A percentile compares a stretch with the other conserved stretches of the same genome.
phyloP scores from a whole-genome alignment of 2,888 invertebrate genomes.

The Caenorhabditis virilis region DNA sequence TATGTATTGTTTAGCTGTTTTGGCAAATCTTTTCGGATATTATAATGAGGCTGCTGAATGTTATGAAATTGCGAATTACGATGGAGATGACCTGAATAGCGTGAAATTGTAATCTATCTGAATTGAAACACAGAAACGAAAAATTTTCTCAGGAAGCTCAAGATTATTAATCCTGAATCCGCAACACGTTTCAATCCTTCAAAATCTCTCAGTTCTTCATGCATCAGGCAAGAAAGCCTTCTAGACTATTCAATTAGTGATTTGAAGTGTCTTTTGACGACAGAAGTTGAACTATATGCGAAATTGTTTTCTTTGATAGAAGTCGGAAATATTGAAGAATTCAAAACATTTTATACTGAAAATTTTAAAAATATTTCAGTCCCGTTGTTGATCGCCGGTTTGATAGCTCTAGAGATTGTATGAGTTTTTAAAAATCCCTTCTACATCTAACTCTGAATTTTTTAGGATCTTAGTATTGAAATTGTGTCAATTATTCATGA shows the following conservation, averaged over 20 bases:
- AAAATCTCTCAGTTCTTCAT: no score
- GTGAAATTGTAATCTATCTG: constrained; percentile 10
- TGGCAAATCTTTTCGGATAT: constrained; percentile 45
- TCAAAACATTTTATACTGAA: constrained; percentile 14
- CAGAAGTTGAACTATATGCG: constrained; percentile 24
- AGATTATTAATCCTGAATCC: constrained; percentile 4
- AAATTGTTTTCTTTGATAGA: constrained; percentile 24
- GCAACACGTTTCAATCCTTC: background rate
- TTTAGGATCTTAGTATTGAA: constrained; percentile 14
- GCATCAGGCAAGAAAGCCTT: no score
- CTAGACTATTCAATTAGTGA: no score
- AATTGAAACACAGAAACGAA: background rate
- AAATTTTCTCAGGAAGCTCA: constrained; percentile 4
- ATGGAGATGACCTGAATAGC: constrained; percentile 15
- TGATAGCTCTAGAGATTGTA: constrained; percentile 28
- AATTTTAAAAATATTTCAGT: constrained; percentile 32
- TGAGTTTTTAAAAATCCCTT: constrained; percentile 7
- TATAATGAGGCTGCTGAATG: constrained; percentile 35
- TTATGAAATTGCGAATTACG: constrained; percentile 6
- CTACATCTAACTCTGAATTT: constrained; percentile 1
- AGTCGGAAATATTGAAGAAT: constrained; percentile 1
- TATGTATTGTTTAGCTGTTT: constrained; percentile 35
- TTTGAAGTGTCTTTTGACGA: constrained; percentile 18
- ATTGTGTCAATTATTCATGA: constrained; percentile 45
- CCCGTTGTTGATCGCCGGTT: constrained; percentile 37